Percentiles rank a stretch among this genome's conserved stretches.
These are phyloP conservation scores for Lineus longissimus DNA, from an alignment of 1,140 invertebrate species.

Conservation along the genomic window DNA sequence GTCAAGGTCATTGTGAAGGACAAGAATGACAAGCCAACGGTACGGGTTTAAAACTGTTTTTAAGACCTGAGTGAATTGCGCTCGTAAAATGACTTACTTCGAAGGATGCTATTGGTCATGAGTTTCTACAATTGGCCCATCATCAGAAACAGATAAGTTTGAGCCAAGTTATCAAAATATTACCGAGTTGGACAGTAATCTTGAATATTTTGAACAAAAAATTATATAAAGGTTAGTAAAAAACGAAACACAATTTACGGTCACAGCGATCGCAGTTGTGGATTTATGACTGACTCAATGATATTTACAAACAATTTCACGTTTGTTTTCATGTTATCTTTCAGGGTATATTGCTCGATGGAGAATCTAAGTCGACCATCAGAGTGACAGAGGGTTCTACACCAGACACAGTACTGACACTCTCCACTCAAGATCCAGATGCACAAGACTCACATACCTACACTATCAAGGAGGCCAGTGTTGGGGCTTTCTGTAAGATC, in stretches of 20 bases:
- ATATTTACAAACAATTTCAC: background rate
- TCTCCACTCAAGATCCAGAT: conserved; percentile 29
- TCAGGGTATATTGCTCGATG: conserved; percentile 28
- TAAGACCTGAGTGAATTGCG: no score
- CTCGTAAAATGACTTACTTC: no score
- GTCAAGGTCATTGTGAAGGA: background rate
- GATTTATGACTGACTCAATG: background rate
- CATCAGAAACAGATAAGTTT: no score
- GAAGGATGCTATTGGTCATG: no score
- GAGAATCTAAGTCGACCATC: conserved; percentile 9
- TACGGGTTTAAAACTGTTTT: no score
- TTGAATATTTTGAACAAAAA: no score
- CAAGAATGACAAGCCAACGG: conserved; percentile 4
- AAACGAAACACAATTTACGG: no score
- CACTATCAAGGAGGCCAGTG: conserved; percentile 13
- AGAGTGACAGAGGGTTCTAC: conserved; percentile 22
- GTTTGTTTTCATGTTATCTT: background rate
- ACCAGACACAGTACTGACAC: conserved; percentile 1
- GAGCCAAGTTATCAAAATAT: no score
- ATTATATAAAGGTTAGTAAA: no score
- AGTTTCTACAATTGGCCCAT: no score
- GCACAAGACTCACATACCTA: conserved; percentile 20
- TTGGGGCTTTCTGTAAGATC: conserved; percentile 18
- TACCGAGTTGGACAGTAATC: no score
- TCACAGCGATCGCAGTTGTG: no score